Percentiles rank a stretch among this genome's conserved stretches.
These are phyloP conservation scores for Bombus pascuorum DNA, from an alignment of 1,140 invertebrate species.

Conservation along the genomic window DNA sequence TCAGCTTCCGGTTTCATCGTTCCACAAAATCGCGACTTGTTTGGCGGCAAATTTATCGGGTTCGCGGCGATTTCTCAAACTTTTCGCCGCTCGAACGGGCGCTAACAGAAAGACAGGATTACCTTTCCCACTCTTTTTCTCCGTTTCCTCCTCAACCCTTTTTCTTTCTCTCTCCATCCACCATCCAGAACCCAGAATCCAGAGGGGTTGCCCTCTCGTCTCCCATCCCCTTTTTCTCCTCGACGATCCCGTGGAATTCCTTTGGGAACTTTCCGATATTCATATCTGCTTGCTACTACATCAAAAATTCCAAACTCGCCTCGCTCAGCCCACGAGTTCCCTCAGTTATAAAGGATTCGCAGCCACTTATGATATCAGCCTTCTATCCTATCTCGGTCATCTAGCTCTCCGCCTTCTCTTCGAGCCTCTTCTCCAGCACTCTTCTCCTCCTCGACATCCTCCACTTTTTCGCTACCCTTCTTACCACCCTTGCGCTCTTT, in stretches of 20 bases:
- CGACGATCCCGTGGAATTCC: constrained; percentile 74
- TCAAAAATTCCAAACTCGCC: constrained; percentile 80
- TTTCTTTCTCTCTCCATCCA: constrained; percentile 24
- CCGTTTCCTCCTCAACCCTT: not conserved
- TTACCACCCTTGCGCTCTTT: not conserved
- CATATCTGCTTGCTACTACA: constrained; percentile 79
- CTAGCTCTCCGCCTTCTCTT: constrained; percentile 28
- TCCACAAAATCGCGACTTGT: constrained; percentile 66
- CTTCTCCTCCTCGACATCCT: not conserved
- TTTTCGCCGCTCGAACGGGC: constrained; percentile 52
- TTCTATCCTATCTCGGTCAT: constrained; percentile 50
- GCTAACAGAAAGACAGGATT: constrained; percentile 51
- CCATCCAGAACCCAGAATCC: not conserved
- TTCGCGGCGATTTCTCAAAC: constrained; percentile 76
- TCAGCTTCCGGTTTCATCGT: constrained; percentile 11
- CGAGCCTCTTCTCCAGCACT: not conserved
- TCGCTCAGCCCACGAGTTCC: constrained; percentile 63
- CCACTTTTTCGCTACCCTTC: not conserved
- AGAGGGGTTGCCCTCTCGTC: not conserved
- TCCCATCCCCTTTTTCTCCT: not conserved
- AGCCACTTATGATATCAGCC: constrained; percentile 80
- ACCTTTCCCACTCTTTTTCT: constrained; percentile 4
- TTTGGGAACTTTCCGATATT: constrained; percentile 81
- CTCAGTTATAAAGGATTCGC: constrained; percentile 79
- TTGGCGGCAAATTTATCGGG: constrained; percentile 75